Percentiles rank a stretch among this genome's conserved stretches.
These are phyloP conservation scores for Eupleurogrammus muticus DNA, from an alignment of 2,797 vertebrate species.

Conservation along the genomic window DNA sequence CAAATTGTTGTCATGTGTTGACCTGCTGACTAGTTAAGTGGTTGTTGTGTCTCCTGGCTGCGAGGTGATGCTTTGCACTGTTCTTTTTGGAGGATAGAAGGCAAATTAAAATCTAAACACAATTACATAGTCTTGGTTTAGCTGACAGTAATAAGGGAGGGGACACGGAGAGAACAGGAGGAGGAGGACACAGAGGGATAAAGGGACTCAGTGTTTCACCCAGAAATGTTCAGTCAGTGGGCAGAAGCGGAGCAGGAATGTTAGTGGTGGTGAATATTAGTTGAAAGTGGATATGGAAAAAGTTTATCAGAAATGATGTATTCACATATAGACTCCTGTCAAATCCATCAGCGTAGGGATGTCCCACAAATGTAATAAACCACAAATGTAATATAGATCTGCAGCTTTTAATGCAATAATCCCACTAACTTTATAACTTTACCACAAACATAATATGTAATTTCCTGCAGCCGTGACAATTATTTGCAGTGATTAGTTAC, in stretches of 20 bases:
- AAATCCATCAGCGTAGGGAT: no score
- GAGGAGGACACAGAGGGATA: conserved; percentile 22
- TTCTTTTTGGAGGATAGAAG: conserved; percentile 28
- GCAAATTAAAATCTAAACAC: conserved; percentile 41
- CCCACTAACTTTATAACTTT: no score
- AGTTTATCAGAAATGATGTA: conserved; percentile 15
- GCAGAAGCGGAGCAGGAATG: conserved; percentile 49
- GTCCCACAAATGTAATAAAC: no score
- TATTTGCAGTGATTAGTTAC: no score
- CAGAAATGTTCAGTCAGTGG: conserved; percentile 48
- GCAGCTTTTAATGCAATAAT: no score
- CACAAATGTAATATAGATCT: no score
- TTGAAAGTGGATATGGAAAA: not conserved
- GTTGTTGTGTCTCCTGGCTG: conserved; percentile 27
- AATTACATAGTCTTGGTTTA: conserved; percentile 31
- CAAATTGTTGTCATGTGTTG: conserved; percentile 53
- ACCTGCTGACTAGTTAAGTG: conserved; percentile 61
- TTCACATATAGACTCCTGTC: not conserved
- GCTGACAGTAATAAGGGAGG: conserved; percentile 31
- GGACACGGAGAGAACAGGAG: not conserved
- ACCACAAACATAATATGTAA: no score
- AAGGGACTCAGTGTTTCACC: conserved; percentile 51
- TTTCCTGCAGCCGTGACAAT: no score
- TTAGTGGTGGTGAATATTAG: conserved; percentile 9
- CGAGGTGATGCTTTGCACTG: conserved; percentile 38